A percentile compares a stretch with the other conserved stretches of the same genome.
Evolutionary conservation across 2,888 invertebrate genomes (phyloP).

Genomic region (Melangyna quadrimaculata): DNA sequence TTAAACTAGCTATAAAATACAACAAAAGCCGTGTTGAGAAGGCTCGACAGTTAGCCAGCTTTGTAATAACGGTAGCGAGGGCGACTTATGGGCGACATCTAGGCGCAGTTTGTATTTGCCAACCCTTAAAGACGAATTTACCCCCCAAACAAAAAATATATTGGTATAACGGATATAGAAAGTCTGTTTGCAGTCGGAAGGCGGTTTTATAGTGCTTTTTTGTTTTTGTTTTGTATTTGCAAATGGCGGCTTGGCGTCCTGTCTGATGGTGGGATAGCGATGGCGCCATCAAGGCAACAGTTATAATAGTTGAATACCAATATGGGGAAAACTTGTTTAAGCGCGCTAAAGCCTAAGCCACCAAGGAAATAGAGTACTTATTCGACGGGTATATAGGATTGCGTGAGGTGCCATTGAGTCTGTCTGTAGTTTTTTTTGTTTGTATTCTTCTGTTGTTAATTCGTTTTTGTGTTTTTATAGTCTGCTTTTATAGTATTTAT

Average conservation of each 20-base stretch:
- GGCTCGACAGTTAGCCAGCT: conserved; percentile 1
- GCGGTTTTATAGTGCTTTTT: conserved; percentile 14
- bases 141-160: conserved; percentile 2
- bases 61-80: background rate
- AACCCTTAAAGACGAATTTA: conserved; percentile 38
- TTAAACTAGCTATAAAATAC: background rate
- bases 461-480: conserved; percentile 22
- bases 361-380: conserved; percentile 26
- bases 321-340: conserved; percentile 22
- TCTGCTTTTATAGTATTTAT: conserved; percentile 13
- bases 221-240: background rate
- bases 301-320: conserved; percentile 52
- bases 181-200: conserved; percentile 1
- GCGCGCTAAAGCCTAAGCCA: conserved; percentile 35
- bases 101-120: conserved; percentile 45
- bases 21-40: conserved; percentile 27
- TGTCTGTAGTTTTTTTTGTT: conserved; percentile 38
- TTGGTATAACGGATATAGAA: background rate
- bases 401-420: conserved; percentile 66
- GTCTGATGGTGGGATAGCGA: conserved; percentile 47
- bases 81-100: conserved; percentile 45
- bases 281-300: conserved; percentile 68
- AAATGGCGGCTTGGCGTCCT: conserved; percentile 62
- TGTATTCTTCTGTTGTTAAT: background rate
- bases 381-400: conserved; percentile 15